phyloP scores from a whole-genome alignment of 2,797 vertebrate species.

The Thaleichthys pacificus region DNA sequence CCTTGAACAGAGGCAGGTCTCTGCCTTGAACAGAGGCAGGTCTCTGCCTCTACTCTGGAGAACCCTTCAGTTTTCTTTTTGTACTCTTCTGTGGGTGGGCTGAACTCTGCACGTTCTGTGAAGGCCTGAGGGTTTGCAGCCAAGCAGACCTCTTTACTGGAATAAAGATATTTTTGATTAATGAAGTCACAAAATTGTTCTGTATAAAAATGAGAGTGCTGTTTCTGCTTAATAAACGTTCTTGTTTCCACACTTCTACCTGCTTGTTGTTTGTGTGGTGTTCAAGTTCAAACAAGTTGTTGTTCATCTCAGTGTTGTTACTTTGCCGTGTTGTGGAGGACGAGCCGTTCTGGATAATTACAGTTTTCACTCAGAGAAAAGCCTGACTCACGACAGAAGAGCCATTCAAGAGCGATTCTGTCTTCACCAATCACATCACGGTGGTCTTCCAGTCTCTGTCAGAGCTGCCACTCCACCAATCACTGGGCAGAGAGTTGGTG shows the following conservation, averaged over 20 bases:
- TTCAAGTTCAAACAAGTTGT: too few species aligned
- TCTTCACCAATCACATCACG: slow-evolving; percentile 60
- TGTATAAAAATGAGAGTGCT: slow-evolving; percentile 43
- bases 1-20: too few species aligned
- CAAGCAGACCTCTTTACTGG: slow-evolving; percentile 20
- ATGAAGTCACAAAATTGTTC: slow-evolving; percentile 30
- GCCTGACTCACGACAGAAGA: slow-evolving; percentile 63
- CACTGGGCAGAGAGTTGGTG: slow-evolving; percentile 18
- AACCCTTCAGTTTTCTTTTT: background rate
- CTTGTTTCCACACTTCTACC: background rate
- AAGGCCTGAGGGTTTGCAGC: too few species aligned
- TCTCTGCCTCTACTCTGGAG: background rate
- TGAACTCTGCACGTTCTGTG: too few species aligned
- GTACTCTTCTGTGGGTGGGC: background rate
- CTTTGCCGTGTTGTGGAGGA: background rate
- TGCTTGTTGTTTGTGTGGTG: background rate
- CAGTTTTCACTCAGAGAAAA: slow-evolving; percentile 27
- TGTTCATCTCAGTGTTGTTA: too few species aligned
- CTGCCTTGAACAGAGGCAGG: too few species aligned
- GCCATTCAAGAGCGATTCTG: slow-evolving; percentile 39
- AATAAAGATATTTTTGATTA: slow-evolving; percentile 66
- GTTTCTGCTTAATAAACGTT: background rate
- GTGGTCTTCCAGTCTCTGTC: slow-evolving; percentile 40
- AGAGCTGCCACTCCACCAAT: slow-evolving; percentile 50
- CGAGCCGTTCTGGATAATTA: too few species aligned